A percentile compares a stretch with the other conserved stretches of the same genome.
phyloP scores from a whole-genome alignment of 1,140 invertebrate species.

The Ips typographus region DNA sequence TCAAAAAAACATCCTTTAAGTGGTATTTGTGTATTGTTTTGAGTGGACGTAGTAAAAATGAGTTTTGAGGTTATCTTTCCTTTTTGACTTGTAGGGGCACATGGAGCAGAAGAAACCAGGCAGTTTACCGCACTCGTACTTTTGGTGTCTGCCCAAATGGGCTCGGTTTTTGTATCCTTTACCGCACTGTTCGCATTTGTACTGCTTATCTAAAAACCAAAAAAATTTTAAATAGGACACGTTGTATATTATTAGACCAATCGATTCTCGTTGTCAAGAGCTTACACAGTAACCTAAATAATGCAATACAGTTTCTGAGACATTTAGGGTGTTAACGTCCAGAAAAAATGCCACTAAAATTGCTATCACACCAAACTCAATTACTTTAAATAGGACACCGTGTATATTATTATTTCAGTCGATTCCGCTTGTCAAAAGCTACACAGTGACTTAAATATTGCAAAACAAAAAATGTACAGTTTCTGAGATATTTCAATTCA shows the following conservation, averaged over 20 bases:
- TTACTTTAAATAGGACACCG: background rate
- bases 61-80: constrained; percentile 26
- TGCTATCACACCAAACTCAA: background rate
- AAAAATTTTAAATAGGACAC: background rate
- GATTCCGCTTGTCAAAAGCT: too few species aligned
- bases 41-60: constrained; percentile 17
- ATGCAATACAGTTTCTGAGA: background rate
- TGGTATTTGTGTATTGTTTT: too few species aligned
- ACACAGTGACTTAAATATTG: too few species aligned
- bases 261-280: background rate
- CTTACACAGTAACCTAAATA: background rate
- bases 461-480: too few species aligned
- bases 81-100: constrained; percentile 47
- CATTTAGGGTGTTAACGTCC: background rate
- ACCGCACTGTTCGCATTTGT: constrained; percentile 12
- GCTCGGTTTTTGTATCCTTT: constrained; percentile 33
- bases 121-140: constrained; percentile 67
- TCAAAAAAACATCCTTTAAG: too few species aligned
- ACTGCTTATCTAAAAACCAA: constrained; percentile 9
- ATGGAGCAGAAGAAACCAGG: constrained; percentile 65
- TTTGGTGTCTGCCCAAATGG: constrained; percentile 61
- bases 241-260: background rate
- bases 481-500: too few species aligned
- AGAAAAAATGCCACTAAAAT: background rate
- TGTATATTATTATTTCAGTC: too few species aligned